Base-by-base conservation (phyloP, 1,140 invertebrate genomes). In the Andrena cerasifolii region DNA sequence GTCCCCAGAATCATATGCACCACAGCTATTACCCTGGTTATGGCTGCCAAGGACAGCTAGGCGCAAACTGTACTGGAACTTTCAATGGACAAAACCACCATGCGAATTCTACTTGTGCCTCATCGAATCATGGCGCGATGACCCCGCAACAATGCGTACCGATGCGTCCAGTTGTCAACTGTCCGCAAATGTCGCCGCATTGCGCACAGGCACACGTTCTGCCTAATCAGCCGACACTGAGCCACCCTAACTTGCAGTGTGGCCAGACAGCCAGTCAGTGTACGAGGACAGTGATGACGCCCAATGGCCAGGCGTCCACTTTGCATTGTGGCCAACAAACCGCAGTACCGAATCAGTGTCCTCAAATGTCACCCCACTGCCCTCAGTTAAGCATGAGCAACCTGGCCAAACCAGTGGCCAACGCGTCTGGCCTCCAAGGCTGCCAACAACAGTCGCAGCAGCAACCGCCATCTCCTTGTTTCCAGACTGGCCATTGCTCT, bases 1-100 rank as follows among this genome's bases (percentile, higher is more conserved):
- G 93, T 61, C 49, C 80, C 0, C 92, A 93, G 51, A 89, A 89
- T 28, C 88, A 90, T 51, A 82, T 86, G 7, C 90, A 90, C 58
- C 88, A 89, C 8, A 62, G 72, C 7, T 92, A 90, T 40, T 92
- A 92, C 49, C 75, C 87, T 0, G 45, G 58, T 2, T 91, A 92
- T 28, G 84, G 83, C 3, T 92, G 91, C 43, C 85, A 89, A 26
- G 84, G 62, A 31, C 89, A 87, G 40, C 65, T 90, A 4, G 84
- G 70, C 36, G 70, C 80, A 0, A 91, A 88, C 7, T 92, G 91
- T 31, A 70, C 83, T 28, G 70, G 53, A 47, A 85, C n/a, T 16
- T 33, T 75, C 36, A 73, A 58, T 70, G 43, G 83, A 36, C 72
- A 85, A 84, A 80, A 81, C 16, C 83, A 84, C n/a, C 77, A 88